Percentiles rank a stretch among this genome's conserved stretches.
phyloP scores from a whole-genome alignment of 2,888 invertebrate species.

The Oeneis ivallda region DNA sequence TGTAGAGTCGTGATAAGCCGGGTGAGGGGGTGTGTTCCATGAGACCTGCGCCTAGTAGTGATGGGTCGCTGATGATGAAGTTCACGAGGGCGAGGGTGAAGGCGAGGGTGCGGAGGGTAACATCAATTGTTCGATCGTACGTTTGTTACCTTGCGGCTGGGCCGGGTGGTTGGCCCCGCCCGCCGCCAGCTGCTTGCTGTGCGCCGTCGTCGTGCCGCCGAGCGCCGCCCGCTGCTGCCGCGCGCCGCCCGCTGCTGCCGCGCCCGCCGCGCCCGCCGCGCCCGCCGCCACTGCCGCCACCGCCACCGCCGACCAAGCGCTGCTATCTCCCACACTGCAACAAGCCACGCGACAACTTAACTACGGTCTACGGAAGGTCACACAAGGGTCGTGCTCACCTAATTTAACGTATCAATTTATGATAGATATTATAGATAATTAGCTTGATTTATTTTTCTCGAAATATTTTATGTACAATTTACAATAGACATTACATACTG shows the following conservation, averaged over 20 bases:
- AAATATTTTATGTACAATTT: no score
- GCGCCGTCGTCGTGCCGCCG: constrained; percentile 88
- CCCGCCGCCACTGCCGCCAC: constrained; percentile 61
- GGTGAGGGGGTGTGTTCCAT: neutral
- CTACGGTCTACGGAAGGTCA: neutral
- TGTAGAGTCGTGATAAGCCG: no score
- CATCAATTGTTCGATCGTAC: constrained; percentile 70
- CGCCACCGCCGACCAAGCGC: constrained; percentile 50
- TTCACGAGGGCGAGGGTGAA: no score
- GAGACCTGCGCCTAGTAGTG: no score
- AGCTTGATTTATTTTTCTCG: no score
- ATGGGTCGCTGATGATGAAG: no score
- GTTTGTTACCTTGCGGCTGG: constrained; percentile 84
- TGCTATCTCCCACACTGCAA: constrained; percentile 76
- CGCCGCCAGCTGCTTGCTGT: constrained; percentile 91
- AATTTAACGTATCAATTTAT: no score
- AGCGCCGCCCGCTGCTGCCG: constrained; percentile 72
- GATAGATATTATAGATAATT: no score
- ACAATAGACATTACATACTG: no score
- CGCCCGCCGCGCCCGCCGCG: constrained; percentile 59
- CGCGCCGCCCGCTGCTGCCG: constrained; percentile 46
- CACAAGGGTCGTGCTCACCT: no score
- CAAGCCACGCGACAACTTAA: neutral
- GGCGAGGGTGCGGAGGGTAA: constrained; percentile 44
- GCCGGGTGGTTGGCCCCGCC: constrained; percentile 86